phyloP scores from a whole-genome alignment of 2,888 invertebrate species.

The Calameuta pallipes region DNA sequence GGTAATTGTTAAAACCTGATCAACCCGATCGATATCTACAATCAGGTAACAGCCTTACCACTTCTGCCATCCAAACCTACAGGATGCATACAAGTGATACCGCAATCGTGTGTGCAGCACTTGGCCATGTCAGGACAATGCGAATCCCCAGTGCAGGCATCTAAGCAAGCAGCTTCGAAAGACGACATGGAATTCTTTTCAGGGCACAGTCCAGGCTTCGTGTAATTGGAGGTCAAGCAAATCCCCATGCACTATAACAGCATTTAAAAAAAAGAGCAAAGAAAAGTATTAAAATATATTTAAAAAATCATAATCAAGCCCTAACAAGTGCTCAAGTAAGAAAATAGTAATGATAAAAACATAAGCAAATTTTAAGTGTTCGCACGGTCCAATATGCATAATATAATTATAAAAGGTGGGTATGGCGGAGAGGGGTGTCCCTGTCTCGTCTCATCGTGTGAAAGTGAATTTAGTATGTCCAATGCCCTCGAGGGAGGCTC shows the following conservation, averaged over 20 bases:
- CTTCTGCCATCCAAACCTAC: slow-evolving; percentile 70
- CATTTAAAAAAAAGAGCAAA: neutral
- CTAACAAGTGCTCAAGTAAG: neutral
- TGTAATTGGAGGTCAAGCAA: slow-evolving; percentile 68
- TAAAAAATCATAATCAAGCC: too few species aligned
- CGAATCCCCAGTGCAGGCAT: slow-evolving; percentile 73
- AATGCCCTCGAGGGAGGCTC: slow-evolving; percentile 1
- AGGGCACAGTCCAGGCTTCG: slow-evolving; percentile 68
- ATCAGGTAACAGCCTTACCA: slow-evolving; percentile 65
- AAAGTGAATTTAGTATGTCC: neutral
- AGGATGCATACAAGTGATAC: slow-evolving; percentile 76
- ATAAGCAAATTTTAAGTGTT: neutral
- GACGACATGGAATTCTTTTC: slow-evolving; percentile 61
- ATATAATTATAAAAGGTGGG: too few species aligned
- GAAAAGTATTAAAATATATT: too few species aligned
- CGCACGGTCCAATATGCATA: too few species aligned
- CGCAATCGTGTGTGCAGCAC: slow-evolving; percentile 78
- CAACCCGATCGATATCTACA: too few species aligned
- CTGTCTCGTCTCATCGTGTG: too few species aligned
- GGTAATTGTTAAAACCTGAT: too few species aligned
- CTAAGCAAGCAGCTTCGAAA: slow-evolving; percentile 73
- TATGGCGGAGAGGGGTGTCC: too few species aligned
- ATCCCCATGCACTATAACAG: slow-evolving; percentile 71
- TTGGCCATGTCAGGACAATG: slow-evolving; percentile 78
- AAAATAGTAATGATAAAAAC: neutral